Conservation (phyloP, 2,888 invertebrate species). For the Chloromyia formosa region DNA sequence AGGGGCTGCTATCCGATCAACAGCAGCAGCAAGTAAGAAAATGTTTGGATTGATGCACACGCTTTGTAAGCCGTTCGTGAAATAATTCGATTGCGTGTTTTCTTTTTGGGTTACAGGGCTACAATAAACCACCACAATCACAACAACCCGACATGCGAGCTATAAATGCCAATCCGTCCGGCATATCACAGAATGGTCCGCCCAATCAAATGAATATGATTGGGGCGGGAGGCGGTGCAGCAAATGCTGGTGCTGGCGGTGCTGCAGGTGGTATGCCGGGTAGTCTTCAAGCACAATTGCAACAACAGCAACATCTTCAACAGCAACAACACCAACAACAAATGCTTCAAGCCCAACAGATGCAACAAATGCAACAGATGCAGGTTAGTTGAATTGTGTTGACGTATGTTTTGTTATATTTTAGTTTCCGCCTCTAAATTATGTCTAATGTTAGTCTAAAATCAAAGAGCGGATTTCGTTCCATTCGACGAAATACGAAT, state of each 20-base stretch:
- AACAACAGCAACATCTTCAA: constrained; percentile 59
- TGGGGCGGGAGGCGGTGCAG: constrained; percentile 26
- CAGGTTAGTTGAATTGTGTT: constrained; percentile 66
- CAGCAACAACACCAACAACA: constrained; percentile 65
- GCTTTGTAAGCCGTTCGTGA: not conserved
- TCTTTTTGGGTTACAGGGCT: constrained; percentile 45
- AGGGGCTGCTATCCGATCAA: constrained; percentile 80
- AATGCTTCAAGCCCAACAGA: constrained; percentile 60
- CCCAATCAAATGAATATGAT: constrained; percentile 57
- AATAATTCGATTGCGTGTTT: not conserved
- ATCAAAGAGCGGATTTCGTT: not conserved
- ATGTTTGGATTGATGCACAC: constrained; percentile 49
- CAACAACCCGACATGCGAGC: constrained; percentile 53
- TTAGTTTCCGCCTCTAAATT: constrained; percentile 20
- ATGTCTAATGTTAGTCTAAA: not conserved
- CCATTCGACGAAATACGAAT: not conserved
- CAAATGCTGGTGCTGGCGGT: constrained; percentile 7
- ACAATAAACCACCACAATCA: constrained; percentile 46
- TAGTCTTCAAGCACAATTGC: constrained; percentile 62
- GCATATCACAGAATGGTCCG: constrained; percentile 62
- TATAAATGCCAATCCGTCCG: constrained; percentile 63
- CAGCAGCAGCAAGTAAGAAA: constrained; percentile 66
- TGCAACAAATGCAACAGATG: constrained; percentile 67
- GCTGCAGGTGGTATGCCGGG: constrained; percentile 40
- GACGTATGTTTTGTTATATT: not conserved